Evolutionary conservation across 2,797 vertebrate species (phyloP).

Genomic region (Rousettus madagascariensis): DNA sequence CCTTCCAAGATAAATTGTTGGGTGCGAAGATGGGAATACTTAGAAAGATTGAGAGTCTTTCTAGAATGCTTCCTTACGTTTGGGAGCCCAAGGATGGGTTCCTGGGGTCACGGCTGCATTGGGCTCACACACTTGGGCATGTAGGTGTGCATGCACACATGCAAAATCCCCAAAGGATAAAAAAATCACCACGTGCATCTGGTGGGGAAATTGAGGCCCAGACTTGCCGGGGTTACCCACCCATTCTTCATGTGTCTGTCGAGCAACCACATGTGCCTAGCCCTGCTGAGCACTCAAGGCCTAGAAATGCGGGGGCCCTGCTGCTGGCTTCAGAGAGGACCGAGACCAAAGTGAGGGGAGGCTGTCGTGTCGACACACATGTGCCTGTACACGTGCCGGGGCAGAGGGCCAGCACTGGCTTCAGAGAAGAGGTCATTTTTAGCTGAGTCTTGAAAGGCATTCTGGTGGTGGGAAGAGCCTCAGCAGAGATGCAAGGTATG

Average conservation of each 20-base stretch:
- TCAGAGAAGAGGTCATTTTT: neutral
- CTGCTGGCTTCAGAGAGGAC: neutral
- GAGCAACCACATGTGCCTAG: neutral
- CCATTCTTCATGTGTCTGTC: fast-evolving
- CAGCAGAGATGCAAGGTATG: too few relatives aligned
- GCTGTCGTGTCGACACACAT: fast-evolving
- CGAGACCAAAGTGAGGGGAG: neutral
- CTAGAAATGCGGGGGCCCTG: fast-evolving
- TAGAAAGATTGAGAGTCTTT: neutral
- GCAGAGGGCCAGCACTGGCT: neutral
- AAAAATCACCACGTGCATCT: neutral
- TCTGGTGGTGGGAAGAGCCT: neutral
- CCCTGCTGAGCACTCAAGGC: neutral
- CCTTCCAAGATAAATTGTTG: neutral
- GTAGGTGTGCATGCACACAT: fast-evolving
- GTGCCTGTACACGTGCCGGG: fast-evolving
- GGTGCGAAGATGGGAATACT: neutral
- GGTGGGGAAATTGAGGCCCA: neutral
- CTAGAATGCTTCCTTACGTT: neutral
- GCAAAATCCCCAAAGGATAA: fast-evolving
- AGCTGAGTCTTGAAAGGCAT: neutral
- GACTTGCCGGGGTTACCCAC: neutral
- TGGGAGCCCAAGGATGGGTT: neutral
- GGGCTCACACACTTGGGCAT: neutral
- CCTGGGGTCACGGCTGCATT: fast-evolving